phyloP scores from a whole-genome alignment of 2,113 vertebrate genomes.

The Hymenochirus boettgeri region DNA sequence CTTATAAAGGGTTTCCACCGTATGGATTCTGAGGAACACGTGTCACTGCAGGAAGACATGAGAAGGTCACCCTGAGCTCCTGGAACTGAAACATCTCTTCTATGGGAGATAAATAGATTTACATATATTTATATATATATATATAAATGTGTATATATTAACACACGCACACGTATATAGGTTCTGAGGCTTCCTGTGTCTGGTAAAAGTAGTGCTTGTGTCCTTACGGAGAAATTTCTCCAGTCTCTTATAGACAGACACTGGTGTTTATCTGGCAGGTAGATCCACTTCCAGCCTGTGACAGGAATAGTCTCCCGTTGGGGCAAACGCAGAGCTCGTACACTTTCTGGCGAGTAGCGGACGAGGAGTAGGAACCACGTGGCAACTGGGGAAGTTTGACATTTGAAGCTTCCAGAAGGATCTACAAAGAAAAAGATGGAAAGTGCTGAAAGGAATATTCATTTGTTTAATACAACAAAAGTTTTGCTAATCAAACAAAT shows the following conservation, averaged over 20 bases:
- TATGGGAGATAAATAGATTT: slow-evolving; percentile 75
- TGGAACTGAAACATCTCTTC: slow-evolving; percentile 77
- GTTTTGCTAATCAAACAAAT: too few species aligned
- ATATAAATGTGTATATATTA: slow-evolving; percentile 52
- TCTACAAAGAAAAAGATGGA: slow-evolving; percentile 65
- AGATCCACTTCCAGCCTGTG: slow-evolving; percentile 85
- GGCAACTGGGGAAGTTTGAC: slow-evolving; percentile 90
- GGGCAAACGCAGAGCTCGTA: slow-evolving; percentile 95
- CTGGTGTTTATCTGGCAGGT: slow-evolving; percentile 95
- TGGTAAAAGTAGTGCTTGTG: slow-evolving; percentile 64
- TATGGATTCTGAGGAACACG: too few species aligned
- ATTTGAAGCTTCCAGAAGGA: slow-evolving; percentile 84
- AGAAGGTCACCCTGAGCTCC: slow-evolving; percentile 79
- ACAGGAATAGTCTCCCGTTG: slow-evolving; percentile 92
- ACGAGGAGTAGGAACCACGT: slow-evolving; percentile 81
- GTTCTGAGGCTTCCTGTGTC: slow-evolving; percentile 68
- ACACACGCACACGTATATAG: slow-evolving; percentile 47
- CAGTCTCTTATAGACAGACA: slow-evolving; percentile 82
- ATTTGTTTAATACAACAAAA: too few species aligned
- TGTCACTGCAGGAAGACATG: slow-evolving; percentile 26
- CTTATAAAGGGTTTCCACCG: too few species aligned
- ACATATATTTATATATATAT: slow-evolving; percentile 58
- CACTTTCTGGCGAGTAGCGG: slow-evolving; percentile 84
- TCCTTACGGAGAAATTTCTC: slow-evolving; percentile 46
- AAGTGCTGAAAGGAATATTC: too few species aligned